Conservation (phyloP, 2,113 vertebrate genomes). For the Puntigrus tetrazona region DNA sequence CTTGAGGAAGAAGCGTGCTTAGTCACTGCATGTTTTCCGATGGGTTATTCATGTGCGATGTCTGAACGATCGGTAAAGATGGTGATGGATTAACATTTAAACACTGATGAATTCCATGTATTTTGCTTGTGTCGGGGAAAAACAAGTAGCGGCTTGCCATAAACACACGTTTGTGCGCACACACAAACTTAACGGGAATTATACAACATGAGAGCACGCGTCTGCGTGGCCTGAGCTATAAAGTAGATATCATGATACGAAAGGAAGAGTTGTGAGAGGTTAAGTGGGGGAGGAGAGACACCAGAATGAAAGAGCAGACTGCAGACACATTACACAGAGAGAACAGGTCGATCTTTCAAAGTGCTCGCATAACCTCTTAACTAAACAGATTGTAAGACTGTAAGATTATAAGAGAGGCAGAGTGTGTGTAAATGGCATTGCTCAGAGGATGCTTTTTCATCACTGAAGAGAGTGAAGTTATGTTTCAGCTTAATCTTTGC, state of each 20-base stretch:
- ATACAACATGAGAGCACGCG: not conserved
- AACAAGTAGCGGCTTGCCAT: not conserved
- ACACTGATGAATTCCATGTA: slow-evolving; percentile 3
- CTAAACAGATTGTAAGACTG: slow-evolving; percentile 6
- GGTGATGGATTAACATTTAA: slow-evolving; percentile 48
- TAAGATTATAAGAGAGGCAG: not conserved
- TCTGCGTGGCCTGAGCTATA: not conserved
- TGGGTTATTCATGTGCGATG: slow-evolving; percentile 13
- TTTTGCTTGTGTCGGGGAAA: slow-evolving; percentile 43
- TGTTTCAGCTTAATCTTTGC: not conserved
- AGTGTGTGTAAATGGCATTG: not conserved
- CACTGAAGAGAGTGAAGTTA: not conserved
- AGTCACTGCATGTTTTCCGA: slow-evolving; percentile 11
- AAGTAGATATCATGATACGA: not conserved
- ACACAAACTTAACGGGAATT: not conserved
- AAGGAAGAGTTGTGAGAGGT: slow-evolving; percentile 1
- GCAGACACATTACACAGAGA: slow-evolving; percentile 24
- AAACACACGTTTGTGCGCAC: not conserved
- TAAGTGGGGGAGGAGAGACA: slow-evolving; percentile 6
- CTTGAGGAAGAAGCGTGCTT: not conserved
- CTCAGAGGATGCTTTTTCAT: slow-evolving; percentile 5
- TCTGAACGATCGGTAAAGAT: not conserved
- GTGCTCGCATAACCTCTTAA: slow-evolving; percentile 26
- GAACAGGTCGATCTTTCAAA: slow-evolving; percentile 10
- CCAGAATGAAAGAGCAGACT: not conserved